A percentile compares a stretch with the other conserved stretches of the same genome.
These are phyloP conservation scores for Heliconius ismenius DNA, from an alignment of 2,888 invertebrate genomes.

Conservation along the genomic window DNA sequence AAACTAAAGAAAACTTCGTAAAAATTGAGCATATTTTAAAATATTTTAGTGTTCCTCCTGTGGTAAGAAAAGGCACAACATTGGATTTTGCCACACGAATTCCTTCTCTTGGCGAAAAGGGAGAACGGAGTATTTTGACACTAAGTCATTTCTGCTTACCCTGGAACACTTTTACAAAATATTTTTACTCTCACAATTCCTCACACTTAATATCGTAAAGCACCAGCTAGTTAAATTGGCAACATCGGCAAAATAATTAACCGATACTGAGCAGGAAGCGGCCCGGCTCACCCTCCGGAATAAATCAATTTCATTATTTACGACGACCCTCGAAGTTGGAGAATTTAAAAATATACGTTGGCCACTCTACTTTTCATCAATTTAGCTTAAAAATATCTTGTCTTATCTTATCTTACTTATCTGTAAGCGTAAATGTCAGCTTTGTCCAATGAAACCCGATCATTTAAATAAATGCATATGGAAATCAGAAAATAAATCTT, in stretches of 20 bases:
- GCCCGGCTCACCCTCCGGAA: slow-evolving; percentile 19
- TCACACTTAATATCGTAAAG: not conserved
- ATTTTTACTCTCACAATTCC: not conserved
- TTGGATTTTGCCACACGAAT: no score
- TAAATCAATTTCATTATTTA: slow-evolving; percentile 32
- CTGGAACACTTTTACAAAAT: not conserved
- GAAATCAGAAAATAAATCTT: no score
- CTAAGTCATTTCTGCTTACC: not conserved
- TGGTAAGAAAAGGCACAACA: no score
- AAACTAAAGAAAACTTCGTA: no score
- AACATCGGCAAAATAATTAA: slow-evolving; percentile 17
- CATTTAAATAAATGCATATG: no score
- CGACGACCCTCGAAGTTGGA: not conserved
- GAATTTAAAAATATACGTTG: not conserved
- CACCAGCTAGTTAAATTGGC: not conserved
- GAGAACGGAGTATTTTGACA: not conserved
- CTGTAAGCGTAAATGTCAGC: not conserved
- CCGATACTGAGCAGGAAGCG: slow-evolving; percentile 19
- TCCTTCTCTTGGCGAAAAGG: no score
- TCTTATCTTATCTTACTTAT: not conserved
- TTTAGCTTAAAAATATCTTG: not conserved
- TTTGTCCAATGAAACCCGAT: no score
- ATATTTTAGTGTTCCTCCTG: no score
- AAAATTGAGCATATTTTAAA: no score
- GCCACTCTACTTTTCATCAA: not conserved